Percentiles rank a stretch among this genome's conserved stretches.
phyloP scores from a whole-genome alignment of 1,140 invertebrate genomes.

The Trichomalopsis sarcophagae region DNA sequence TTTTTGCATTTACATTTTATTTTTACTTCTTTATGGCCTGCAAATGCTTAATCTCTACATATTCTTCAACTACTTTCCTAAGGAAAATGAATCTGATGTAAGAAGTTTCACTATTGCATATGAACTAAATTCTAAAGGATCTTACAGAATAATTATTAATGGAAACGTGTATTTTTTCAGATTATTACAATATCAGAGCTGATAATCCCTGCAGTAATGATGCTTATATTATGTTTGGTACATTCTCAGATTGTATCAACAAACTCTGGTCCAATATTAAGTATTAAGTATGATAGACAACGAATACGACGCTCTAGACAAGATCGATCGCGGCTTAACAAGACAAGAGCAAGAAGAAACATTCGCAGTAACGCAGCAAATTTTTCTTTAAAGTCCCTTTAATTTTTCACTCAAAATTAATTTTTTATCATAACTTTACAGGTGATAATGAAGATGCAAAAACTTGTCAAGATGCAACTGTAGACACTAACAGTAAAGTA shows the following conservation, averaged over 20 bases:
- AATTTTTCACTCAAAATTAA: not conserved
- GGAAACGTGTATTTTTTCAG: constrained; percentile 63
- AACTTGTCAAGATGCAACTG: constrained; percentile 67
- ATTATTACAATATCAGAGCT: constrained; percentile 79
- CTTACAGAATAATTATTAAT: constrained; percentile 38
- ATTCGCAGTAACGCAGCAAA: constrained; percentile 55
- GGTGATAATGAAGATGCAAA: constrained; percentile 67
- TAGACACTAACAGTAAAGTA: constrained; percentile 34
- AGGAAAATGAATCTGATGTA: constrained; percentile 71
- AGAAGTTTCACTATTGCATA: constrained; percentile 51
- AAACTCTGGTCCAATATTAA: constrained; percentile 71
- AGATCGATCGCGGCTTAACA: constrained; percentile 65
- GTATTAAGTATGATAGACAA: constrained; percentile 66
- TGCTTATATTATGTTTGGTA: constrained; percentile 87
- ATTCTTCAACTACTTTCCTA: constrained; percentile 75
- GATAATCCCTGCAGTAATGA: constrained; percentile 86
- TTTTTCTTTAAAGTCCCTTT: not conserved
- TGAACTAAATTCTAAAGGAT: constrained; percentile 31
- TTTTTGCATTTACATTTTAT: constrained; percentile 80
- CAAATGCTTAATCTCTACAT: constrained; percentile 83
- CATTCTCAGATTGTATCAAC: constrained; percentile 94
- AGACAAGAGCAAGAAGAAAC: constrained; percentile 67
- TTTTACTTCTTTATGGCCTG: constrained; percentile 85
- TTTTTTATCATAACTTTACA: constrained; percentile 45
- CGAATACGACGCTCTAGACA: constrained; percentile 63